Evolutionary conservation across 2,797 vertebrate genomes (phyloP), one percentile per base, ranked within the genome.

Genomic region (Diceros bicornis): DNA sequence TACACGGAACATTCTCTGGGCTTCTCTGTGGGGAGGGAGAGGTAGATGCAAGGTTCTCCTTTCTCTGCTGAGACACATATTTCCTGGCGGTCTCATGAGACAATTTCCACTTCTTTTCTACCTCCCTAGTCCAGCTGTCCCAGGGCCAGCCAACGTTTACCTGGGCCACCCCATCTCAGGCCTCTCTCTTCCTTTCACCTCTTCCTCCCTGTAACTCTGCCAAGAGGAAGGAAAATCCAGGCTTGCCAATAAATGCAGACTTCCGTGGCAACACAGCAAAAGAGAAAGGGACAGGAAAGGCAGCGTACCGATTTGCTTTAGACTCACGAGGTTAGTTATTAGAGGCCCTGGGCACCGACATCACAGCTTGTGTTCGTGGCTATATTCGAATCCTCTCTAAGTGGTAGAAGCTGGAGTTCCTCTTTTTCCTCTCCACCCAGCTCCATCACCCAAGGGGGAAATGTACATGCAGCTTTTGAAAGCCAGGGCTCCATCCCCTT

Each of bases 331-430:
- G 29, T n/a, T 34, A 13, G 12, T 14, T 69, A 13, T 14, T 21
- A n/a, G 77, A 82, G 57, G 78, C 18, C 61, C 55, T 18, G 25
- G 34, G 14, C 47, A 7, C 20, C 14, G 12, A 78, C n/a, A 6
- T 2, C 3, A 1, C 29, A 4, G 5, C 69, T 50, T 4, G 7
- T 12, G 3, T 29, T 41, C 50, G 7, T 10, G 18, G 64, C 37
- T 29, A 34, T 17, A 6, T 21, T 47, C 9, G 6, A 32, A n/a
- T 47, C 59, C 21, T 34, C 29, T 86, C 71, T 25, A 25, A 23
- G 14, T 7, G 18, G n/a, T 47, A 55, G 62, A 37, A 37, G 5
- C 34, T 50, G 16, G 59, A 4, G 4, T 27, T 64, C 34, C 8
- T 74, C 32, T 41, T 23, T 52, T 29, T 61, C n/a, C 12, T 50